Evolutionary conservation across 2,888 invertebrate genomes (phyloP).

Genomic region (Pseudococcus longispinus): DNA sequence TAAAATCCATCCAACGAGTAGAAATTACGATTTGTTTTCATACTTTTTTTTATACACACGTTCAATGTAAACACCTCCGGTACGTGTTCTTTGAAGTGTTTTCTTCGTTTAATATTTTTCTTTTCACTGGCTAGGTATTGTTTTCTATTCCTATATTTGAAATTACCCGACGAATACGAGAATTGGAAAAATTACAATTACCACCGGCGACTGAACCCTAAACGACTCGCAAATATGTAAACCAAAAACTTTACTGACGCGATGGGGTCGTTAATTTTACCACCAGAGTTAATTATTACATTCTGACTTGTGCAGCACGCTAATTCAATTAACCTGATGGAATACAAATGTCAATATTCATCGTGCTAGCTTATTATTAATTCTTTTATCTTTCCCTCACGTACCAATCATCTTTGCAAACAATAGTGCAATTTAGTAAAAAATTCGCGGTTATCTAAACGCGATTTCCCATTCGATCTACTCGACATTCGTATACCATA

Average conservation of each 20-base stretch:
- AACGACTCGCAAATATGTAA: not conserved
- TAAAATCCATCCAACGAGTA: conserved; percentile 19
- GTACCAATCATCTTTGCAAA: not conserved
- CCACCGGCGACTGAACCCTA: not conserved
- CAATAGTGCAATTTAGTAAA: not conserved
- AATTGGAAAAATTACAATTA: not conserved
- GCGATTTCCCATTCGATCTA: not conserved
- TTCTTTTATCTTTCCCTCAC: not conserved
- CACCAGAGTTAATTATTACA: conserved; percentile 12
- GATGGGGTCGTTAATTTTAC: not conserved
- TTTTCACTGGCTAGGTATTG: not conserved
- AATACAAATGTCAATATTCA: conserved; percentile 16
- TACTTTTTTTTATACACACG: not conserved
- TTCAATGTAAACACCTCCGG: not conserved
- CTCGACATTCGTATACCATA: not conserved
- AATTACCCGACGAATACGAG: not conserved
- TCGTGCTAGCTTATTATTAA: not conserved
- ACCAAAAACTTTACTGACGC: not conserved
- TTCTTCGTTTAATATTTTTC: not conserved
- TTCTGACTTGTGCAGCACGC: not conserved
- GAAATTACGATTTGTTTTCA: conserved; percentile 23
- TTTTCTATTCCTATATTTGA: not conserved
- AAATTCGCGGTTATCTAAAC: not conserved
- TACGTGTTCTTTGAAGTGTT: not conserved
- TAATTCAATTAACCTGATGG: conserved; percentile 29